A percentile compares a stretch with the other conserved stretches of the same genome.
Conservation (phyloP, 2,797 vertebrate species). For the Trachops cirrhosus region DNA sequence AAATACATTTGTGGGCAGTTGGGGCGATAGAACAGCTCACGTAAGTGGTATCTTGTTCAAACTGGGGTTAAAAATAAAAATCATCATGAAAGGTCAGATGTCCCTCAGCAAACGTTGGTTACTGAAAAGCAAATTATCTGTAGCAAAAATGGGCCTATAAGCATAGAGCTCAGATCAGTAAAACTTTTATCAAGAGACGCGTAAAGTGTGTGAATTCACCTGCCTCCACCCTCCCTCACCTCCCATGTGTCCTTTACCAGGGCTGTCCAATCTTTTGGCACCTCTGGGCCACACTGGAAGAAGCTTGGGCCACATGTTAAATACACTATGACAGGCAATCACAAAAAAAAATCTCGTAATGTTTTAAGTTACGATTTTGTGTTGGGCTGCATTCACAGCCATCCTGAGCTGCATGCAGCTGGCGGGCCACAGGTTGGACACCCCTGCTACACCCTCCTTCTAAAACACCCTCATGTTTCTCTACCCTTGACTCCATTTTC, state of each 20-base stretch:
- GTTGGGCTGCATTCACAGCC: too few species aligned
- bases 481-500: not conserved
- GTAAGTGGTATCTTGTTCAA: not conserved
- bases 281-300: too few species aligned
- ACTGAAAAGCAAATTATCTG: not conserved
- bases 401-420: too few species aligned
- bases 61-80: not conserved
- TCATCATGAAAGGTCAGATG: not conserved
- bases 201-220: not conserved
- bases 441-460: not conserved
- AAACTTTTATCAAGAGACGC: not conserved
- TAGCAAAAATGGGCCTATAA: not conserved
- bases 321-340: too few species aligned
- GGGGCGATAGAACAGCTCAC: not conserved
- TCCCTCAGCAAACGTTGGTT: not conserved
- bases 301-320: too few species aligned
- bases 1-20: not conserved
- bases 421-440: too few species aligned
- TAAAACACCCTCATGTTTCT: not conserved
- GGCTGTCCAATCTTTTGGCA: too few species aligned
- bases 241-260: not conserved
- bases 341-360: too few species aligned
- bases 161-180: not conserved
- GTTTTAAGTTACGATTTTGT: too few species aligned
- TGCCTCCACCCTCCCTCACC: not conserved